Conservation (phyloP, 2,888 invertebrate species). For the Drosophila borborema region DNA sequence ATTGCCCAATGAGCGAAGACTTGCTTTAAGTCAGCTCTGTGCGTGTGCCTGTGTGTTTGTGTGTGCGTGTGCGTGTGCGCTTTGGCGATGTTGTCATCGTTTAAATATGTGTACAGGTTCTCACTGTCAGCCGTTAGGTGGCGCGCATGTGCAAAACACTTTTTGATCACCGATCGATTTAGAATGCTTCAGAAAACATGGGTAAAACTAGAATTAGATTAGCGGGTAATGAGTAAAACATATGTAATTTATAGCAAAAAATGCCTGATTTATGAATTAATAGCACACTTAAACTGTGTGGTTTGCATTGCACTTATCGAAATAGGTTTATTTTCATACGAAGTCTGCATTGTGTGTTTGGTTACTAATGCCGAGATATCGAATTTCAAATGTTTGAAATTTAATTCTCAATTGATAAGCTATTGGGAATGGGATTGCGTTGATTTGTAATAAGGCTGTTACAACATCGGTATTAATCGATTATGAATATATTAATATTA, state of each 20-base stretch:
- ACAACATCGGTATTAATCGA: not conserved
- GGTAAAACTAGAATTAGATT: constrained; percentile 1
- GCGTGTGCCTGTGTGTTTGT: constrained; percentile 16
- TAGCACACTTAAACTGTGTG: not conserved
- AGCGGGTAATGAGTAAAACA: not conserved
- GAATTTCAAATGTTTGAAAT: not conserved
- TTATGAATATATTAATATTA: too few species aligned
- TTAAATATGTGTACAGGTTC: constrained; percentile 42
- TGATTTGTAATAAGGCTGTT: not conserved
- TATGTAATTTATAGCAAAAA: not conserved
- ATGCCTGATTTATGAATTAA: not conserved
- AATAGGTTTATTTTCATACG: too few species aligned
- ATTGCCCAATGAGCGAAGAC: constrained; percentile 43
- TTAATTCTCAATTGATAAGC: not conserved
- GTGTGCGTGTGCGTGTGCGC: constrained; percentile 24
- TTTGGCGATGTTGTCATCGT: constrained; percentile 70
- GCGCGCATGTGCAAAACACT: constrained; percentile 51
- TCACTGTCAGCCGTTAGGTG: constrained; percentile 23
- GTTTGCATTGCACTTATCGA: not conserved
- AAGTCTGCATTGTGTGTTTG: not conserved
- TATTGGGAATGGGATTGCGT: not conserved
- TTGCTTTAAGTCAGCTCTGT: constrained; percentile 31
- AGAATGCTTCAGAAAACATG: not conserved
- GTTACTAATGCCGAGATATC: not conserved
- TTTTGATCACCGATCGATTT: constrained; percentile 26